A percentile compares a stretch with the other conserved stretches of the same genome.
These are phyloP conservation scores for Gobio gobio DNA, from an alignment of 2,113 vertebrate genomes.

Conservation along the genomic window DNA sequence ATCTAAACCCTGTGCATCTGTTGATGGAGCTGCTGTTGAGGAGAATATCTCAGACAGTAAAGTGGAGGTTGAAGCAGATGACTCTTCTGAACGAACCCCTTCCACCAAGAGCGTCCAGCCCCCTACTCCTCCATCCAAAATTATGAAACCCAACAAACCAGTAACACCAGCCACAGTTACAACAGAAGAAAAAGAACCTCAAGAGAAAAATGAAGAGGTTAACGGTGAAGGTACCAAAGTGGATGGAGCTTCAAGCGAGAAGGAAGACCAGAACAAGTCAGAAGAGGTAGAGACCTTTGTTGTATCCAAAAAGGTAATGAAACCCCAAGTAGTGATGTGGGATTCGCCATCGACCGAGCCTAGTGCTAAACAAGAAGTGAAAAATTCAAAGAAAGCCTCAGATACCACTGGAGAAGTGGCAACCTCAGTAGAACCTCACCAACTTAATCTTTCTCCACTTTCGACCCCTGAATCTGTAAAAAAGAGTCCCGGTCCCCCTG, in stretches of 20 bases:
- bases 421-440: slow-evolving; percentile 43
- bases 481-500: slow-evolving; percentile 56
- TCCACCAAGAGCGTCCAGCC: slow-evolving; percentile 44
- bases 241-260: not conserved
- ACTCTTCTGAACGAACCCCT: slow-evolving; percentile 41
- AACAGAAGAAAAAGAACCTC: slow-evolving; percentile 38
- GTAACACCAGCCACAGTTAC: not conserved
- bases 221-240: slow-evolving; percentile 26
- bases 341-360: slow-evolving; percentile 48
- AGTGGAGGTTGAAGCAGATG: slow-evolving; percentile 51
- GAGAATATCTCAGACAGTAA: slow-evolving; percentile 46
- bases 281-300: slow-evolving; percentile 12
- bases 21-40: slow-evolving; percentile 32
- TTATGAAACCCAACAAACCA: slow-evolving; percentile 64
- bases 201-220: slow-evolving; percentile 1
- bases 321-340: slow-evolving; percentile 44
- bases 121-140: slow-evolving; percentile 69
- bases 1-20: slow-evolving; percentile 46
- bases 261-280: slow-evolving; percentile 9
- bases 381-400: not conserved
- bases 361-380: slow-evolving; percentile 10
- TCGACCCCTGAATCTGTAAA: slow-evolving; percentile 47
- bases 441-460: slow-evolving; percentile 63
- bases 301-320: slow-evolving; percentile 31
- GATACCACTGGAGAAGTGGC: not conserved